Evolutionary conservation across 2,113 vertebrate genomes (phyloP), one percentile per base, ranked within the genome.

Genomic region (Microtus ochrogaster): DNA sequence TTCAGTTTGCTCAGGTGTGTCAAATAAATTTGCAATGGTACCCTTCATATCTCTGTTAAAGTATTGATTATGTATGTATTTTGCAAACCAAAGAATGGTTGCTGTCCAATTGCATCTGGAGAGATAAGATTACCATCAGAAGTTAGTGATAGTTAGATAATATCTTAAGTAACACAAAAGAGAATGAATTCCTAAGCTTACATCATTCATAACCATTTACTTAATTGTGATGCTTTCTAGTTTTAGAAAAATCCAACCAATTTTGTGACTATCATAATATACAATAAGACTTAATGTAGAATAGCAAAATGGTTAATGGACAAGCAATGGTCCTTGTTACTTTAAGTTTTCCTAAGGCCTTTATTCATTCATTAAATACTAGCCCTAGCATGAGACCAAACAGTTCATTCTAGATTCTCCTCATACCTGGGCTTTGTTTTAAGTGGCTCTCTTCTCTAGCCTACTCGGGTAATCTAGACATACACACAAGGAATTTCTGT

Each of bases 221-320:
- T 63, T 16, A 39, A 16, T 21, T 3, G 5, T 13, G 44, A 55
- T 4, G 58, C 12, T 90, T 63, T 70, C 16, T 16, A 39, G 9
- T 33, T 10, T 22, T 86, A 13, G 36, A 7, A 39, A 68, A 65
- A 30, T 30, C 3, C 1, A 41, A 26, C 49, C 10, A 33, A 66
- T 7, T 2, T 88, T n/a, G 39, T 41, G 1, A 21, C 65, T 47
- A 30, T 16, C 61, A 12, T 5, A 63, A 16, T 33, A 7, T 65
- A 9, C 47, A 77, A 24, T 65, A 96, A 90, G 24, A 33, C 2
- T 39, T 41, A 92, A 44, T 5, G 0, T 21, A 88, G 11, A 7
- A 14, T 17, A 28, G 1, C 9, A 13, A 28, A 5, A 30, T 7
- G 7, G 3, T 13, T 28, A 47, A 24, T 44, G 47, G 11, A 2